A percentile compares a stretch with the other conserved stretches of the same genome.
phyloP scores from a whole-genome alignment of 2,797 vertebrate genomes.

The Champsocephalus esox region DNA sequence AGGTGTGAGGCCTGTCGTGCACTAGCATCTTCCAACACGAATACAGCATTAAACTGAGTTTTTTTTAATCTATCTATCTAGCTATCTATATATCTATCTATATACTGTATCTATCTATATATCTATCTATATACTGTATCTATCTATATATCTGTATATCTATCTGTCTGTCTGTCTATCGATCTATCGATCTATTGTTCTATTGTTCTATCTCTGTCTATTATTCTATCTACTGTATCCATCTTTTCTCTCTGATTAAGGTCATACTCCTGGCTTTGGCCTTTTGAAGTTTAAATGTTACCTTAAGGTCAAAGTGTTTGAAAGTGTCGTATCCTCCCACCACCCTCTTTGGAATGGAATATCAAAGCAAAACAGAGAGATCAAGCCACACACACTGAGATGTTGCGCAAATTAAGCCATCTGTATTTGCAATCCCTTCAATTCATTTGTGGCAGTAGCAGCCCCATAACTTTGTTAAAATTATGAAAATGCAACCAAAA shows the following conservation, averaged over 20 bases:
- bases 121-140: background rate
- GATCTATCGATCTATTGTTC: constrained; percentile 9
- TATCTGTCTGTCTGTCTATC: constrained; percentile 4
- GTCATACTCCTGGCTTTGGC: constrained; percentile 33
- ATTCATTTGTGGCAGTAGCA: constrained; percentile 1
- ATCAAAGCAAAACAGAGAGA: constrained; percentile 54
- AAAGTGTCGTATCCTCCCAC: constrained; percentile 63
- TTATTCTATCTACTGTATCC: constrained; percentile 15
- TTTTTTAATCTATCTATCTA: background rate
- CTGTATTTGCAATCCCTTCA: background rate
- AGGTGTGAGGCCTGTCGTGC: constrained; percentile 72
- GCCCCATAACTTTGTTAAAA: constrained; percentile 1
- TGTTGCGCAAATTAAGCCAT: background rate
- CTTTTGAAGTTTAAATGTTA: constrained; percentile 74
- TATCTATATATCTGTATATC: background rate
- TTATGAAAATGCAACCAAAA: constrained; percentile 53
- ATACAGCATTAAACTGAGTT: background rate
- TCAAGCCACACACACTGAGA: constrained; percentile 11
- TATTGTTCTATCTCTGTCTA: background rate
- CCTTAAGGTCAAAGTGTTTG: constrained; percentile 80
- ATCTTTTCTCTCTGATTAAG: constrained; percentile 35
- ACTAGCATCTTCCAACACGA: constrained; percentile 38
- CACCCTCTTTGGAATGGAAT: constrained; percentile 50
- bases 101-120: background rate
- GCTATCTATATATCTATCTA: constrained; percentile 16